phyloP scores from a whole-genome alignment of 2,888 invertebrate genomes.

The Apamea anceps region DNA sequence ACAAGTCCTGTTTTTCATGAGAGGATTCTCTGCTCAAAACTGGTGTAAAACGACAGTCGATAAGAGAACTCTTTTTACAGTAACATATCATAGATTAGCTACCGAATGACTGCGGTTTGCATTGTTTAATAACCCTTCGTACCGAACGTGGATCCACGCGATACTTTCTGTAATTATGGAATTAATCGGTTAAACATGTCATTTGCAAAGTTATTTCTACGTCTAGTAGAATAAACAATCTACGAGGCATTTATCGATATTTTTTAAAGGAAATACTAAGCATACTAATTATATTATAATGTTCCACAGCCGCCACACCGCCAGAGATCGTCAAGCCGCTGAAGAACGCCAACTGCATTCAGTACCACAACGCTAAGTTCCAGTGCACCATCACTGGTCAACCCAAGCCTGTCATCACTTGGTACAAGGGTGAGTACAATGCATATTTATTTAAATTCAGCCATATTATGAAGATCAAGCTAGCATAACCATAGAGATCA shows the following conservation, averaged over 20 bases:
- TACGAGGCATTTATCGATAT: background rate
- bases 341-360: constrained; percentile 96
- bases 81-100: too few relatives aligned
- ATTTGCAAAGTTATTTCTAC: too few relatives aligned
- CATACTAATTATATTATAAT: background rate
- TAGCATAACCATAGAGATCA: background rate
- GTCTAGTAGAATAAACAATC: background rate
- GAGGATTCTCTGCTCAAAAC: too few relatives aligned
- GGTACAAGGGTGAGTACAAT: constrained; percentile 95
- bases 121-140: too few relatives aligned
- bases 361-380: constrained; percentile 98
- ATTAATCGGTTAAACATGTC: too few relatives aligned
- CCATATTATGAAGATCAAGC: background rate
- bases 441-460: background rate
- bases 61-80: too few relatives aligned
- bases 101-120: too few relatives aligned
- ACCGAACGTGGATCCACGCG: too few relatives aligned
- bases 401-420: constrained; percentile 97
- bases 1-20: too few relatives aligned
- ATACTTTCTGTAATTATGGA: too few relatives aligned
- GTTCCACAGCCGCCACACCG: constrained; percentile 93
- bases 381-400: constrained; percentile 96
- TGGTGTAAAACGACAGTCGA: too few relatives aligned
- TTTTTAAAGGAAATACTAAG: background rate
- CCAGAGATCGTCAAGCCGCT: constrained; percentile 97